A percentile compares a stretch with the other conserved stretches of the same genome.
These are phyloP conservation scores for Fistularia commersonii DNA, from an alignment of 2,797 vertebrate species.

Conservation along the genomic window DNA sequence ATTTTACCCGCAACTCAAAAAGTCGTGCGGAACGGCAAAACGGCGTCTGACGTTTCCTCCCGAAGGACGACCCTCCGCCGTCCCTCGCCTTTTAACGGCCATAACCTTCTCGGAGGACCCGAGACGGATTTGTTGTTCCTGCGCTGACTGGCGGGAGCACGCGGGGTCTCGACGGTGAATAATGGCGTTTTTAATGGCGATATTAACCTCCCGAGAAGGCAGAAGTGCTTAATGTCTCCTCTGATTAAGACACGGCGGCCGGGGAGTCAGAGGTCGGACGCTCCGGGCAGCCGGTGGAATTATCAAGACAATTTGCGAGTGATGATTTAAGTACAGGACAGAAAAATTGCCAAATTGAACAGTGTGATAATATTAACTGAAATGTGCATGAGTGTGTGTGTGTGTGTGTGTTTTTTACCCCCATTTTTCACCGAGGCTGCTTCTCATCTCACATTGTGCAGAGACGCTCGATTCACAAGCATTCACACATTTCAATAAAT, in stretches of 20 bases:
- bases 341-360: not conserved
- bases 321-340: slow-evolving; percentile 31
- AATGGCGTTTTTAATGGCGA: slow-evolving; percentile 63
- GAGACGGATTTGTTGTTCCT: slow-evolving; percentile 40
- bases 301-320: slow-evolving; percentile 34
- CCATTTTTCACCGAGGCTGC: too few relatives aligned
- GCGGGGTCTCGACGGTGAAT: slow-evolving; percentile 45
- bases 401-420: too few relatives aligned
- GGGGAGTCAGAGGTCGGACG: slow-evolving; percentile 50
- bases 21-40: too few relatives aligned
- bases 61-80: too few relatives aligned
- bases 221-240: slow-evolving; percentile 56
- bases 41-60: too few relatives aligned
- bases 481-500: too few relatives aligned
- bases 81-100: slow-evolving; percentile 25
- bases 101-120: slow-evolving; percentile 40
- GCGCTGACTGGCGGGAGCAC: slow-evolving; percentile 30
- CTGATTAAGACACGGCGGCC: slow-evolving; percentile 51
- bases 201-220: slow-evolving; percentile 61
- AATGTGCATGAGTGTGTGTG: not conserved
- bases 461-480: too few relatives aligned
- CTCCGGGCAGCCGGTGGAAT: slow-evolving; percentile 40
- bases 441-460: too few relatives aligned
- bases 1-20: too few relatives aligned
- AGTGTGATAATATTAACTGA: slow-evolving; percentile 5